Base-by-base conservation (phyloP, 2,113 vertebrate species). In the Hippolais icterina region DNA sequence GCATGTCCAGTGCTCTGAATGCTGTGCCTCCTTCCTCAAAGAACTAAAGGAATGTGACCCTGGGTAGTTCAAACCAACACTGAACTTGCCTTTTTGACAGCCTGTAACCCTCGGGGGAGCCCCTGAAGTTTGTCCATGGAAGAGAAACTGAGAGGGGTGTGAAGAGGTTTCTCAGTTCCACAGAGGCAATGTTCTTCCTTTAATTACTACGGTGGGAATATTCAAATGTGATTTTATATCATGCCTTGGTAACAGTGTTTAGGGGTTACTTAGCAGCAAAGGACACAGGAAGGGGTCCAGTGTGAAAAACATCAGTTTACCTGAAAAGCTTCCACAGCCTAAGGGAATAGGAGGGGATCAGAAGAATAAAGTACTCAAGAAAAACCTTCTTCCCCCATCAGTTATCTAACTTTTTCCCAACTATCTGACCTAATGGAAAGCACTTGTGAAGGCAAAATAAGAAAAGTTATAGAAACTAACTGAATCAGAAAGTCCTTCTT, bases 31-130 rank as follows among this genome's bases (percentile, higher is more conserved):
- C 35, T 75, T 90, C 87, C 57, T 39, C 74, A 65, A 66, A 78
- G 50, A 90, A 9, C 47, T 56, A 68, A 23, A 11, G 27, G 61
- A 50, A 15, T 12, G 57, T 86, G 83, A 84, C 50, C 60, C 79
- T 90, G 94, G 95, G 89, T 52, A 97, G 94, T 96, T 97, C 96
- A 97, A 97, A 97, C 91, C 97, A 98, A 97, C 83, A 82, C 22
- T 46, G 63, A 85, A 22, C 21, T 5, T 69, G 66, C 39, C 29
- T 77, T 64, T 49, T 47, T 47, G 24, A 52, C 9, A 66, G 50
- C 41, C 85, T 61, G 19, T 12, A 50, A 37, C 16, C 56, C 64
- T 19, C 0, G 0, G 31, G 37, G 33, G 5, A 78, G 35, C 3
- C 87, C 52, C 24, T 24, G 31, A 50, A 54, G 50, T 49, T 41